Percentiles rank a stretch among this genome's conserved stretches.
Conservation (phyloP, 2,113 vertebrate genomes). For the Ardeotis arabs region DNA sequence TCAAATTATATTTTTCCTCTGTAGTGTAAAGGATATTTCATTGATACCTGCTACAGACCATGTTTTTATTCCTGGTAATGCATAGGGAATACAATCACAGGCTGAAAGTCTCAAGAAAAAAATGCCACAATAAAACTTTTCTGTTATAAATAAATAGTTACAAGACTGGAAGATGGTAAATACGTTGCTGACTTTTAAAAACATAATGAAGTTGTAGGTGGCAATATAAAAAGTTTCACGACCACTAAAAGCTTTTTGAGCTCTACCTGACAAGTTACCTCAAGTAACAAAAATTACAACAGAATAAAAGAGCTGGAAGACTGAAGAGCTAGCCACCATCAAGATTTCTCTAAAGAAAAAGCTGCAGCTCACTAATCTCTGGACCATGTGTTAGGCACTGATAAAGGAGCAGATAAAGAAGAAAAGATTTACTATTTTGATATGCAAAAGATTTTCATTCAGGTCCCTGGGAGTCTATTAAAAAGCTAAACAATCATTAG, state of each 20-base stretch:
- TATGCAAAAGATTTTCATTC: not conserved
- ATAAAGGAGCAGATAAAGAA: not conserved
- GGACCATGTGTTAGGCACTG: not conserved
- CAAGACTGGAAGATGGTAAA: not conserved
- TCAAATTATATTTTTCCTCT: not conserved
- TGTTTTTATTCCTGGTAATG: not conserved
- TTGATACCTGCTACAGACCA: not conserved
- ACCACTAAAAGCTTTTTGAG: not conserved
- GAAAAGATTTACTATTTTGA: not conserved
- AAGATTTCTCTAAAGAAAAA: not conserved
- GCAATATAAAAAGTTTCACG: not conserved
- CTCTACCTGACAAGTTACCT: not conserved
- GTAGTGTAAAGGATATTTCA: not conserved
- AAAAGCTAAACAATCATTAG: not conserved
- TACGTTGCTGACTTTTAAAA: not conserved
- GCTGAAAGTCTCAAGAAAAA: not conserved
- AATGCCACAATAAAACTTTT: not conserved
- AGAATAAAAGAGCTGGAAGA: not conserved
- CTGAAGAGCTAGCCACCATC: not conserved
- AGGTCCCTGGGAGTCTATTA: not conserved
- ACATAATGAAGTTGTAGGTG: not conserved
- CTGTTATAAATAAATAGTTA: not conserved
- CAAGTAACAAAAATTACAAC: not conserved
- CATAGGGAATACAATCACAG: not conserved
- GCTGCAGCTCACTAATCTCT: not conserved